A percentile compares a stretch with the other conserved stretches of the same genome.
Evolutionary conservation across 2,797 vertebrate genomes (phyloP).

Genomic region (Leptodactylus fallax): DNA sequence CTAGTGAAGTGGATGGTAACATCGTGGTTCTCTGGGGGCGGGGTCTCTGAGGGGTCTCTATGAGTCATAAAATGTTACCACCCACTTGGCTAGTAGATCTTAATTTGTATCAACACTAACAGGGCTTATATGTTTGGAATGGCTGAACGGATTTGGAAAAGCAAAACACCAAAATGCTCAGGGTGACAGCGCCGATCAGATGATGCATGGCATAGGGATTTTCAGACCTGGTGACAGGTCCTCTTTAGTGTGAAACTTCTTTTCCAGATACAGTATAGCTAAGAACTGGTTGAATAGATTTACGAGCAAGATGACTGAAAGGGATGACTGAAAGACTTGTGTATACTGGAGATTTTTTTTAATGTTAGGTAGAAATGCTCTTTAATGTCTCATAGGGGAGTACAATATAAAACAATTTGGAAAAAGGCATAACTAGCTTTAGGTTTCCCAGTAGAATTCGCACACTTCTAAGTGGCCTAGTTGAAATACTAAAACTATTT

Average conservation of each 20-base stretch:
- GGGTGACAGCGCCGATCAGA: too few relatives aligned
- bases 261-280: background rate
- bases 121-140: too few relatives aligned
- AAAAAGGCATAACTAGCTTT: conserved; percentile 7
- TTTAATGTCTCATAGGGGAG: conserved; percentile 5
- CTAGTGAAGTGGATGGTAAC: too few relatives aligned
- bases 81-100: too few relatives aligned
- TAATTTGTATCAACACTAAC: too few relatives aligned
- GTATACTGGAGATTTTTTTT: background rate
- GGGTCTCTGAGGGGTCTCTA: too few relatives aligned
- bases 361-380: conserved; percentile 4
- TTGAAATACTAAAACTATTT: conserved; percentile 12
- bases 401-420: conserved; percentile 21
- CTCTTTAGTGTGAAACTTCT: background rate
- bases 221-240: too few relatives aligned
- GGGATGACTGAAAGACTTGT: background rate
- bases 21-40: too few relatives aligned
- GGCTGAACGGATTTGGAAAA: too few relatives aligned
- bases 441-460: conserved; percentile 18
- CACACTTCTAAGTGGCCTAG: background rate
- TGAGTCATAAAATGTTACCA: too few relatives aligned
- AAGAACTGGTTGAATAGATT: background rate
- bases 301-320: background rate
- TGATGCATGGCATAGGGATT: too few relatives aligned
- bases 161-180: too few relatives aligned